phyloP scores from a whole-genome alignment of 2,113 vertebrate genomes.

The Theropithecus gelada region DNA sequence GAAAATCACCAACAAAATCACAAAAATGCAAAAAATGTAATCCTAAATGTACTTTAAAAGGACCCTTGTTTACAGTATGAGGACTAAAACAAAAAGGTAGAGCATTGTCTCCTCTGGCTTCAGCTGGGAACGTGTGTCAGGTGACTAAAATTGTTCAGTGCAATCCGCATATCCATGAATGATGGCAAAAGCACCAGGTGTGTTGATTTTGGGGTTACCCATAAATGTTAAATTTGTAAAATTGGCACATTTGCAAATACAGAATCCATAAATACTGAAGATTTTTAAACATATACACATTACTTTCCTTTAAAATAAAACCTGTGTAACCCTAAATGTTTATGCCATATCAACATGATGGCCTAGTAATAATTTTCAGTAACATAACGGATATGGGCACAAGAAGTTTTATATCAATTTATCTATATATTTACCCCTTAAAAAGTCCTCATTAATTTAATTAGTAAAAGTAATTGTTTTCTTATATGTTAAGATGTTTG shows the following conservation, averaged over 20 bases:
- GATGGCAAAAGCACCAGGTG: fast-evolving
- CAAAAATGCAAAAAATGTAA: background rate
- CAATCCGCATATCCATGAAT: too few species aligned
- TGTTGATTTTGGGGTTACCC: background rate
- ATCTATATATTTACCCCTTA: background rate
- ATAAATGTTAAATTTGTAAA: background rate
- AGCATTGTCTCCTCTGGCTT: background rate
- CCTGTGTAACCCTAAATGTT: background rate
- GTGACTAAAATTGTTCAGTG: background rate
- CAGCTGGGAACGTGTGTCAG: background rate
- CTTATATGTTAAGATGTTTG: background rate
- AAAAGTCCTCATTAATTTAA: background rate
- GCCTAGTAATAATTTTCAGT: background rate
- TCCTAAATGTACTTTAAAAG: background rate
- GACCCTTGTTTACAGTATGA: background rate
- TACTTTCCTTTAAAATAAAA: background rate
- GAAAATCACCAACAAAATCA: background rate
- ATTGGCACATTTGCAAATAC: background rate
- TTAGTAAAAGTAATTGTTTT: background rate
- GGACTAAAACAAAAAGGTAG: background rate
- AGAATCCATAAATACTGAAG: background rate
- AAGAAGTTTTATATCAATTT: background rate
- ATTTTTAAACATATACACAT: background rate
- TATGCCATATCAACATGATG: background rate
- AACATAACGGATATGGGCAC: background rate